Base-by-base conservation (phyloP, 2,113 vertebrate genomes). In the Cyrtonyx montezumae region DNA sequence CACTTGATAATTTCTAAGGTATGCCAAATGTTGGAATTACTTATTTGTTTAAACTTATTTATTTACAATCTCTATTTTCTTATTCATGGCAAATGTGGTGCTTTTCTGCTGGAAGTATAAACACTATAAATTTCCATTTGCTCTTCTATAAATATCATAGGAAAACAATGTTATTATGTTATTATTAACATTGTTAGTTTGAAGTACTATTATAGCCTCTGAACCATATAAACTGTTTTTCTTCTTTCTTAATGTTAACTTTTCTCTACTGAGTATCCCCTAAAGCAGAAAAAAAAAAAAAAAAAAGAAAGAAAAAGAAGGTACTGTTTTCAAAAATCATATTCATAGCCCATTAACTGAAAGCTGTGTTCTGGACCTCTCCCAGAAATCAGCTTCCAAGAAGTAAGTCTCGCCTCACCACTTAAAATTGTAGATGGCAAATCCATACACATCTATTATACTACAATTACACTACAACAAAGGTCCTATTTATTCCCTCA, bases 131-230 rank as follows among this genome's bases (percentile, higher is more conserved):
- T 43, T 77, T 34, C 34, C 45, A 14, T 30, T 45, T 56, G 13
- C 11, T 76, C 62, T 51, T 66, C 25, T 25, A 4, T 21, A 13
- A 62, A 48, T 18, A 25, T 61, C n/a, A 14, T 5, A 46, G 8
- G 7, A 81, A 81, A 80, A 45, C 1, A 0, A 26, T 9, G 7
- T 3, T 40, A 40, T 40, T 40, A 26, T 9, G 7, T 3, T 40
- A 40, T 40, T 40, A 40, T 40, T 40, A 40, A 40, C 40, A 5
- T 4, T 40, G 9, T 43, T 61, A 49, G 17, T 11, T n/a, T 9
- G 22, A 56, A 61, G 19, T 5, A 48, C 53, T 23, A n/a, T 1
- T 4, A 7, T 49, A 76, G 40, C 61, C 2, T 34, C 48, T 56
- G 13, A 62, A 40, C 66, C 53, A 45, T 34, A 26, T 76, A 34